These are phyloP conservation scores for Microtus oregoni DNA, from an alignment of 2,113 vertebrate genomes.

Conservation along the genomic window DNA sequence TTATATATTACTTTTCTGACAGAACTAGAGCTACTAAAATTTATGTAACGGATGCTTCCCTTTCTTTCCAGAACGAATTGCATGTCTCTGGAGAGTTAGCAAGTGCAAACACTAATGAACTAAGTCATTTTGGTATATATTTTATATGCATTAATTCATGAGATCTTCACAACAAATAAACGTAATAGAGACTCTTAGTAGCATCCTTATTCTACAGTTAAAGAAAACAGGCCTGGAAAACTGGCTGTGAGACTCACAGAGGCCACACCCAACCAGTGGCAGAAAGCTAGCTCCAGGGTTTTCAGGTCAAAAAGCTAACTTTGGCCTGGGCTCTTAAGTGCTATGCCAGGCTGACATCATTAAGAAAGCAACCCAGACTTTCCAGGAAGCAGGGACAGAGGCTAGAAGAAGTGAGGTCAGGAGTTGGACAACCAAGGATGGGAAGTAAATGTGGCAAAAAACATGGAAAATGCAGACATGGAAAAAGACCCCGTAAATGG, in stretches of 20 bases:
- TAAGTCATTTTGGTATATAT: not conserved
- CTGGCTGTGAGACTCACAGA: not conserved
- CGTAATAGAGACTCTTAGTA: not conserved
- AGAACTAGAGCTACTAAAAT: not conserved
- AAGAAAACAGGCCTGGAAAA: not conserved
- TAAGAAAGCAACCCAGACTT: not conserved
- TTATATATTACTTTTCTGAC: not conserved
- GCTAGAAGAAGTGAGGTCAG: not conserved
- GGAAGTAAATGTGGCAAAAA: not conserved
- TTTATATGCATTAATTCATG: not conserved
- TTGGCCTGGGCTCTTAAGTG: not conserved
- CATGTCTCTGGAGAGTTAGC: not conserved
- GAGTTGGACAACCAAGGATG: not conserved
- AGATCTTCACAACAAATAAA: not conserved
- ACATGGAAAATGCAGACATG: not conserved
- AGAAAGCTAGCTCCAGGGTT: not conserved
- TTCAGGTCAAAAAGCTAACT: not conserved
- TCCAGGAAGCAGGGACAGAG: not conserved
- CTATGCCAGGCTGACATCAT: not conserved
- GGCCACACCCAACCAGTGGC: not conserved
- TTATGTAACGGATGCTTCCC: not conserved
- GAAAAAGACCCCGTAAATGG: not conserved
- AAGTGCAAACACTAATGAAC: not conserved
- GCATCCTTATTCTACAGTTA: not conserved
- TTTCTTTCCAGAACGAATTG: constrained; percentile 29